phyloP scores from a whole-genome alignment of 2,113 vertebrate genomes.

The Carlito syrichta region DNA sequence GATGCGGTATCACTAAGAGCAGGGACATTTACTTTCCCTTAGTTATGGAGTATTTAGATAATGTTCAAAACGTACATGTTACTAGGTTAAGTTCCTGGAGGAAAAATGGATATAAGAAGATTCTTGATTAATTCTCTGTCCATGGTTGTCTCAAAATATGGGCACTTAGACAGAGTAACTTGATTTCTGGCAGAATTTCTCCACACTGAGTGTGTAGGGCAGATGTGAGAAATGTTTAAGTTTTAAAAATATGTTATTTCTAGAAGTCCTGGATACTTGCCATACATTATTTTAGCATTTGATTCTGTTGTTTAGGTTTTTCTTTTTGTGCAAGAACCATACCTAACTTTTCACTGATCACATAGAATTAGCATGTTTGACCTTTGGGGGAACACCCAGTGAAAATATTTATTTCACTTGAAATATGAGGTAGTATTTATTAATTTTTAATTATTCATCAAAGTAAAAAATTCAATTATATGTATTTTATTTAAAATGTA shows the following conservation, averaged over 20 bases:
- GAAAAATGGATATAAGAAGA: no score
- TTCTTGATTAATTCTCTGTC: background rate
- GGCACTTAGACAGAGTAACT: background rate
- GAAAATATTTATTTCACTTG: background rate
- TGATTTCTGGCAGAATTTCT: background rate
- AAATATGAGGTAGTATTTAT: background rate
- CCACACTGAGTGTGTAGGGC: background rate
- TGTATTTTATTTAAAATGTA: background rate
- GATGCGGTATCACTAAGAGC: fast-evolving
- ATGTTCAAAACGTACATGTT: background rate
- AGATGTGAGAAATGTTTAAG: background rate
- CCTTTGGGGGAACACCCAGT: background rate
- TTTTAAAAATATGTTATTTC: background rate
- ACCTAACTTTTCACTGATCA: background rate
- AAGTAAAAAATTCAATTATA: background rate
- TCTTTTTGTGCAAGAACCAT: background rate
- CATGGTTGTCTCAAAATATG: background rate
- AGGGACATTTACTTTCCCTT: background rate
- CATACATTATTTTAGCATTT: background rate
- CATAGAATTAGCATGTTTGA: background rate
- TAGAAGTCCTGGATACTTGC: background rate
- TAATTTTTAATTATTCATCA: background rate
- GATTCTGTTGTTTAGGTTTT: background rate
- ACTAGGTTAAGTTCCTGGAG: background rate
- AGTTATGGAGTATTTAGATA: no score